phyloP scores from a whole-genome alignment of 1,140 invertebrate genomes.

The Microplitis mediator region DNA sequence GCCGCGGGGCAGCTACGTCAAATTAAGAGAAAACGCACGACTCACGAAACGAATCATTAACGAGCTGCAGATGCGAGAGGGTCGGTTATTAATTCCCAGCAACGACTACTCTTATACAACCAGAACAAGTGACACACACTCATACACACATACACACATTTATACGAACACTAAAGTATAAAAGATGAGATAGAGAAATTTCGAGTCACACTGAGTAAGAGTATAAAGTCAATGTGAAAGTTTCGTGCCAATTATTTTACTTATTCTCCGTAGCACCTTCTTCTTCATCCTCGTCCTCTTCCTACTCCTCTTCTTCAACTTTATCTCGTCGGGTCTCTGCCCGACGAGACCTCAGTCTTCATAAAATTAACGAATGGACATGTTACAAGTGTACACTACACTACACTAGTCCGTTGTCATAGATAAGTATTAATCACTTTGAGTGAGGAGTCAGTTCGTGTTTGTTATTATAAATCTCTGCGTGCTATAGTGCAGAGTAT shows the following conservation, averaged over 20 bases:
- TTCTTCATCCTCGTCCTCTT: background rate
- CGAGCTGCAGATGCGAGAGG: conserved; percentile 34
- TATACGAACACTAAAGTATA: background rate
- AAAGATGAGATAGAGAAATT: conserved; percentile 7
- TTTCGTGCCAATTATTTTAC: conserved; percentile 31
- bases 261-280: background rate
- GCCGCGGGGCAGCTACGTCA: conserved; percentile 23
- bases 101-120: conserved; percentile 5
- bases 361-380: conserved; percentile 31
- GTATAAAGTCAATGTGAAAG: conserved; percentile 30
- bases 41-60: conserved; percentile 35
- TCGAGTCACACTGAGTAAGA: conserved; percentile 5
- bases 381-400: conserved; percentile 15
- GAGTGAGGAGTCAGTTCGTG: background rate
- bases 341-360: conserved; percentile 29
- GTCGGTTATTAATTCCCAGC: conserved; percentile 31
- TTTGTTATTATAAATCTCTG: background rate
- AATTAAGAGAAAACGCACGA: conserved; percentile 31
- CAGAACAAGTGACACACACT: conserved; percentile 24
- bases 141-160: no score
- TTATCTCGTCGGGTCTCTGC: conserved; percentile 3
- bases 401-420: background rate
- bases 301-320: background rate
- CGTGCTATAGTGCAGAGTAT: no score
- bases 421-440: conserved; percentile 26